Conservation (phyloP, 2,797 vertebrate genomes). For the Melopsittacus undulatus region DNA sequence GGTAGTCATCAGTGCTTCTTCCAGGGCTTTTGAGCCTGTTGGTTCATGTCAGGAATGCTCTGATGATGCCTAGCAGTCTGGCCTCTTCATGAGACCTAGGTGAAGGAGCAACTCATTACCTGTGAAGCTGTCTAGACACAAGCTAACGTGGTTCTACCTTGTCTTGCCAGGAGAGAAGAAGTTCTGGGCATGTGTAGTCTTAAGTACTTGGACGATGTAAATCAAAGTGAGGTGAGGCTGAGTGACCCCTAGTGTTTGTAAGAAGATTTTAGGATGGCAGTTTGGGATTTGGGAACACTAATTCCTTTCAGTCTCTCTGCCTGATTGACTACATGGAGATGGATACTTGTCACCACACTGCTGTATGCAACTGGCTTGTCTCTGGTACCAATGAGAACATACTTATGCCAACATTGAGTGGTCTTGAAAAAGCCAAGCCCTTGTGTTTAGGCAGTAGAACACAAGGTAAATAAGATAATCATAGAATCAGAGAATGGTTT, state of each 20-base stretch:
- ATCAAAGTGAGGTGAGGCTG: neutral
- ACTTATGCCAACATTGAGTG: neutral
- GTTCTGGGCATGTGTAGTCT: neutral
- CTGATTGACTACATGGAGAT: neutral
- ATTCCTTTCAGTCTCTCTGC: neutral
- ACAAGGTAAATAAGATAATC: neutral
- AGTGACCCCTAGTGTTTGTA: neutral
- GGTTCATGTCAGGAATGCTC: slow-evolving; percentile 25
- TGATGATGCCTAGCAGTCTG: neutral
- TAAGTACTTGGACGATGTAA: neutral
- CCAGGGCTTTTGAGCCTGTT: slow-evolving; percentile 2
- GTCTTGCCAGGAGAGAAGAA: neutral
- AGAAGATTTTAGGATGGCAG: neutral
- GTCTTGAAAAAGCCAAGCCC: neutral
- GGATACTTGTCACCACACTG: neutral
- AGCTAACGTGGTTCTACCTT: neutral
- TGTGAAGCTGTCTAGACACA: slow-evolving; percentile 1
- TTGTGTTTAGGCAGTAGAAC: neutral
- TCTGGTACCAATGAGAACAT: neutral
- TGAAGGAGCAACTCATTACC: neutral
- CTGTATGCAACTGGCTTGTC: accelerated
- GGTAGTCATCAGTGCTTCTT: slow-evolving; percentile 3
- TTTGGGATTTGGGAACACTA: neutral
- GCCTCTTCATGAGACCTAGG: neutral
- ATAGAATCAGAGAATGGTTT: neutral